phyloP scores from a whole-genome alignment of 2,113 vertebrate genomes.

The Tachysurus vachellii region DNA sequence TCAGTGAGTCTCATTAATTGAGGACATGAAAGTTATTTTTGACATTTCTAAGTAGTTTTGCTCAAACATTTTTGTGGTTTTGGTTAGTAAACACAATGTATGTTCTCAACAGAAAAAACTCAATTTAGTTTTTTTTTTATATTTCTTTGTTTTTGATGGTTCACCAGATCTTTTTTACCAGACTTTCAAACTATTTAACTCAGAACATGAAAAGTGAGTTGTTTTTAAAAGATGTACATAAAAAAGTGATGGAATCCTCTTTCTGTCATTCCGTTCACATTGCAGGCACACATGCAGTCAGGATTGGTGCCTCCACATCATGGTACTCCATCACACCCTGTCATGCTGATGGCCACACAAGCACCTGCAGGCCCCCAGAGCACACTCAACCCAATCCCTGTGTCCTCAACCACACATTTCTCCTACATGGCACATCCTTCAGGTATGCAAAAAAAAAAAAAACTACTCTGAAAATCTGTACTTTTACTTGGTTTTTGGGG shows the following conservation, averaged over 20 bases:
- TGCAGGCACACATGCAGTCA: constrained; percentile 98
- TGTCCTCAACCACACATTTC: constrained; percentile 77
- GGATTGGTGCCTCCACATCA: constrained; percentile 95
- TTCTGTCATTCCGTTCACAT: background rate
- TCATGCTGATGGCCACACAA: constrained; percentile 99
- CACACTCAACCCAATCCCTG: constrained; percentile 94
- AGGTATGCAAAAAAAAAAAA: constrained; percentile 56
- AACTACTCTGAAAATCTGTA: too few species aligned
- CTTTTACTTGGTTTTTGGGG: too few species aligned
- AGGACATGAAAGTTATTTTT: background rate
- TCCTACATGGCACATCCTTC: constrained; percentile 77
- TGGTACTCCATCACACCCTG: constrained; percentile 84
- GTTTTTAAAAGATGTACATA: background rate
- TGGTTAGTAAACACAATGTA: background rate
- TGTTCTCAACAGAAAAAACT: background rate
- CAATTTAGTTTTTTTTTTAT: background rate
- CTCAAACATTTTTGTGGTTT: background rate
- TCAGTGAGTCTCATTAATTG: background rate
- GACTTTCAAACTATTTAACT: background rate
- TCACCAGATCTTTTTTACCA: background rate
- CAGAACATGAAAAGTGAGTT: background rate
- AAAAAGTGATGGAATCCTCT: background rate
- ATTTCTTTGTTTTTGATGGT: background rate
- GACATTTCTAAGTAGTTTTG: background rate
- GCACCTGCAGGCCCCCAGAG: constrained; percentile 92